phyloP scores from a whole-genome alignment of 2,888 invertebrate genomes.

The Torymus aiolomorphi region DNA sequence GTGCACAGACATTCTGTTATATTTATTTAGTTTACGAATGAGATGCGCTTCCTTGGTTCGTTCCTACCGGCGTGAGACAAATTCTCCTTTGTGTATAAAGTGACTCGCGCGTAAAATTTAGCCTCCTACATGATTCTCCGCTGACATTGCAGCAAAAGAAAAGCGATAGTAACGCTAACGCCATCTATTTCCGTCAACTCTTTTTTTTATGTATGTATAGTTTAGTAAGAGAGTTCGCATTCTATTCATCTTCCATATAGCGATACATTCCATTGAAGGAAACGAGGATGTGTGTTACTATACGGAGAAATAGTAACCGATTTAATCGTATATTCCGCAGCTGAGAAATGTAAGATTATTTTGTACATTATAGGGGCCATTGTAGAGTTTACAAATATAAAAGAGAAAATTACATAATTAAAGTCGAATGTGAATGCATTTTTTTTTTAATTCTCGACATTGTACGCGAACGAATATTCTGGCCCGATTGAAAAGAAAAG shows the following conservation, averaged over 20 bases:
- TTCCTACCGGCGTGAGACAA: slow-evolving; percentile 4
- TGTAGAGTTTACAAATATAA: not conserved
- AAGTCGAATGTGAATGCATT: not conserved
- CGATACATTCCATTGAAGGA: slow-evolving; percentile 74
- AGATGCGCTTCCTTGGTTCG: slow-evolving; percentile 40
- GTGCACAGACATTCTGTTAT: slow-evolving; percentile 28
- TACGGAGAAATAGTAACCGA: slow-evolving; percentile 52
- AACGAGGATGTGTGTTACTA: slow-evolving; percentile 63
- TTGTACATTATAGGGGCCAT: slow-evolving; percentile 13
- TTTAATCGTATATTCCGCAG: slow-evolving; percentile 7
- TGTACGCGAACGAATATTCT: not conserved
- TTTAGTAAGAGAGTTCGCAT: slow-evolving; percentile 58
- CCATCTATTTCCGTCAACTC: slow-evolving; percentile 16
- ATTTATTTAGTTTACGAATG: slow-evolving; percentile 42
- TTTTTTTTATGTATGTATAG: not conserved
- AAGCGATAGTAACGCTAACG: not conserved
- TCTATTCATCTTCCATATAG: slow-evolving; percentile 72
- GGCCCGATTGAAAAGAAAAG: slow-evolving; percentile 8
- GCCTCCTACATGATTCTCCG: not conserved
- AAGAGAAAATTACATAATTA: not conserved
- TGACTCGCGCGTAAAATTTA: slow-evolving; percentile 28
- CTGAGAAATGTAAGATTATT: slow-evolving; percentile 11
- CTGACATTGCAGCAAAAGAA: not conserved
- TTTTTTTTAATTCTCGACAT: slow-evolving; percentile 7
- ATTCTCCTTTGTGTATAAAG: slow-evolving; percentile 30